Conservation (phyloP, 2,797 vertebrate genomes). For the Pygocentrus nattereri region DNA sequence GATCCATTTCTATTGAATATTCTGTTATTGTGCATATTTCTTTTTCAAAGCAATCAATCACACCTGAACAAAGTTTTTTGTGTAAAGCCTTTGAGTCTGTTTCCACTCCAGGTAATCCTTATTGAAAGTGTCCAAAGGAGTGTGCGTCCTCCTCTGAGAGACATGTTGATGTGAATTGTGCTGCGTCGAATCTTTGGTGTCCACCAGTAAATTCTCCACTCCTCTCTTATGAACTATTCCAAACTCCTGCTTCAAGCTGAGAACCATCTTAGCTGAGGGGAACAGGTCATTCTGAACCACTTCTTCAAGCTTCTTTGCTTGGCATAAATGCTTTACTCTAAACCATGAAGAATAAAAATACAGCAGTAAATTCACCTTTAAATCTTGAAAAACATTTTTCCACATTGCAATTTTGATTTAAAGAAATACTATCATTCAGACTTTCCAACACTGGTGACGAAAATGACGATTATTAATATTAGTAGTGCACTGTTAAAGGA, state of each 20-base stretch:
- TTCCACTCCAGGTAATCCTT: conserved; percentile 66
- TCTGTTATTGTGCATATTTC: background rate
- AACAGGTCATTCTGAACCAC: conserved; percentile 77
- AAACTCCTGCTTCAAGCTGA: conserved; percentile 75
- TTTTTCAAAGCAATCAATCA: background rate
- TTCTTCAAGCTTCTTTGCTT: conserved; percentile 72
- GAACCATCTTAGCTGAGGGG: conserved; percentile 84
- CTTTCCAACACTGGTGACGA: too few species aligned
- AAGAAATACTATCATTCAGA: too few species aligned
- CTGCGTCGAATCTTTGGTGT: conserved; percentile 7
- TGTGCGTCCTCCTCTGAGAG: conserved; percentile 47
- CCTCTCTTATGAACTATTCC: conserved; percentile 63
- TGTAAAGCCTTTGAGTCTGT: conserved; percentile 22
- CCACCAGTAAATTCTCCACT: conserved; percentile 21
- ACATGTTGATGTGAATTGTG: background rate
- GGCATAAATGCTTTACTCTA: conserved; percentile 80
- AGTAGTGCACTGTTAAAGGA: too few species aligned
- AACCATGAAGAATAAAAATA: conserved; percentile 1
- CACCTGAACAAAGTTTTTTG: conserved; percentile 74
- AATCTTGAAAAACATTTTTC: background rate
- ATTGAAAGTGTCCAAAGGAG: conserved; percentile 64
- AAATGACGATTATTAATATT: too few species aligned
- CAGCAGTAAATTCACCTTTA: background rate
- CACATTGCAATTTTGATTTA: background rate
- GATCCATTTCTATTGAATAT: background rate